Base-by-base conservation (phyloP, 1,140 invertebrate species). In the Steinernema feltiae region DNA sequence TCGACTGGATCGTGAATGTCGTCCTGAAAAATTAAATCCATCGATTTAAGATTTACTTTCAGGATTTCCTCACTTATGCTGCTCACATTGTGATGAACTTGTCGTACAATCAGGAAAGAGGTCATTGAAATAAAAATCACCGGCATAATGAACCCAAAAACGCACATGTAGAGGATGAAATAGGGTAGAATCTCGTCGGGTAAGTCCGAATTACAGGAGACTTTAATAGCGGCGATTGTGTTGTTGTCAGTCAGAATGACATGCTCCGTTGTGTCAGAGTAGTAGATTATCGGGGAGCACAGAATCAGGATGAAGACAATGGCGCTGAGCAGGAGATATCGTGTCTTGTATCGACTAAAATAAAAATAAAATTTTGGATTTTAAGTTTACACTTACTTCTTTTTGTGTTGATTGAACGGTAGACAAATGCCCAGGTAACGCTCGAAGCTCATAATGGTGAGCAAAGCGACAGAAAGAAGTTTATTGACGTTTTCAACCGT, bases 401-500 rank as follows among this genome's bases (percentile, higher is more conserved):
- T 81, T 48, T 71, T 79, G 53, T 71, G 69, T 27, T 71, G 70
- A 27, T 79, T 27, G 73, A 84, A 82, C 15, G 82, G 82, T 24
- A 76, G 32, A 73, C 80, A 84, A 18, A 82, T 73, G 0, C 76
- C 82, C n/a, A 83, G 41, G 72, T 80, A 84, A 31, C 82, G 53
- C 76, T 82, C 82, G 77, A 82, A 82, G 70, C 74, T 80, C 80
- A 82, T 81, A 1, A 82, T 70, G 1, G 82, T 74, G 21, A 82
- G 73, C 70, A 82, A 82, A 17, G 81, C 80, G 0, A 82, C 80
- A 17, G 82, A 82, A 24, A 82, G 41, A n/a, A 82, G 24, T 70
- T 82, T 82, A 69, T 82, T 82, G 30, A 82, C 74, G 72, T 82
- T 84, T 76, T 82, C 82, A 15, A 82, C 80, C 1, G 82, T 73